Base-by-base conservation (phyloP, 2,888 invertebrate genomes). In the Nomada fucata region DNA sequence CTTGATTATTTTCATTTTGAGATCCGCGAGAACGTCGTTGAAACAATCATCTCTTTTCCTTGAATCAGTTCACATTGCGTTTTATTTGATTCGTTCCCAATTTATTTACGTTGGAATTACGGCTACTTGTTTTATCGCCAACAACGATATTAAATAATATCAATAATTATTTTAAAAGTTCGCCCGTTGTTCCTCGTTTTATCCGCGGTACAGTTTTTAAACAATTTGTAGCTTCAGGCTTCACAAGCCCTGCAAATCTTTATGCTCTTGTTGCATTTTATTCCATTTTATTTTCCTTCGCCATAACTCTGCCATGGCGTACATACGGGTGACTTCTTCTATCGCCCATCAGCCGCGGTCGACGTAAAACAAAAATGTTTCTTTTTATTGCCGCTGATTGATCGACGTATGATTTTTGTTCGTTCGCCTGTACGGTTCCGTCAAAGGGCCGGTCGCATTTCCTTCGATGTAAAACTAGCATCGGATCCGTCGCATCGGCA, bases 371-470 rank as follows among this genome's bases (percentile, higher is more conserved):
- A 59, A 61, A 15, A 47, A 44, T 26, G 3, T 20, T 20, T 23
- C 63, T 63, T 36, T 72, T 47, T 47, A 63, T 55, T 59, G 63
- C 55, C 59, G 44, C 57, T 69, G 69, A 64, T 69, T 73, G 68
- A 78, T 69, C 57, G 80, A 64, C 47, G 67, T 36, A 47, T 42
- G 13, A 76, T 23, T 50, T 42, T 63, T 59, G 13, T 57, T 47
- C 15, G 2, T 47, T 7, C n/a, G 7, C 13, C 18, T 44, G n/a
- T 18, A 10, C 13, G 18, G 10, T 18, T 10, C 59, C 23, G 26
- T 61, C 44, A 69, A 44, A 72, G 15, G 29, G 15, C 52, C 64
- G 20, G 47, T 65, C 15, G 61, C 61, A 57, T 70, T 76, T 36
- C 10, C 26, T 65, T 57, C 42, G 42, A 63, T 52, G 18, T 10